phyloP scores from a whole-genome alignment of 64 coral and sea anemone genomes.

The Montipora cactus region DNA sequence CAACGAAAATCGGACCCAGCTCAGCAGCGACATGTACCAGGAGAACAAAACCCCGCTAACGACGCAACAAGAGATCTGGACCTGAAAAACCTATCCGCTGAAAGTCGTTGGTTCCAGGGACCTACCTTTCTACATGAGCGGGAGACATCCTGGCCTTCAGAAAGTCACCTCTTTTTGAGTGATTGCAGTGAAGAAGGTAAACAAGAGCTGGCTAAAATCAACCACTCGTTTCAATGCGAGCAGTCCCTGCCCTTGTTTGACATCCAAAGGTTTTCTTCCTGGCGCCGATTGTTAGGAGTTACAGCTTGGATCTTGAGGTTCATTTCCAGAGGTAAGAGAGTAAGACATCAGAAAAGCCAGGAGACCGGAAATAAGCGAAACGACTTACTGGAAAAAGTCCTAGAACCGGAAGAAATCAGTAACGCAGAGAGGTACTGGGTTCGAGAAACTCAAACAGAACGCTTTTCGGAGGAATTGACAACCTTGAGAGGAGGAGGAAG shows the following conservation, averaged over 20 bases:
- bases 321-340: conserved; percentile 10
- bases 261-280: conserved; percentile 16
- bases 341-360: conserved; percentile 4
- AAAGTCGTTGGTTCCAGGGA: too few relatives aligned
- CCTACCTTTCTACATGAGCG: too few relatives aligned
- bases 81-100: too few relatives aligned
- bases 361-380: not conserved
- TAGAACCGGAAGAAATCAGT: conserved; percentile 33
- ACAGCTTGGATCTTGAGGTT: not conserved
- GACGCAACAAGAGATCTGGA: conserved; percentile 43
- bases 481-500: too few relatives aligned
- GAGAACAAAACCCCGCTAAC: conserved; percentile 49
- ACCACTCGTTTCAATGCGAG: conserved; percentile 1
- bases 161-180: too few relatives aligned
- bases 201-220: conserved; percentile 18
- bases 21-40: conserved; percentile 51
- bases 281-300: not conserved
- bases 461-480: too few relatives aligned
- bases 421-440: conserved; percentile 50
- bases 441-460: too few relatives aligned
- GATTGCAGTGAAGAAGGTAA: not conserved
- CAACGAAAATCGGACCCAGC: conserved; percentile 17
- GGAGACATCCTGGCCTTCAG: too few relatives aligned
- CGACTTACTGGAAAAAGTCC: not conserved
- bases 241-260: conserved; percentile 15